These are phyloP conservation scores for Saimiri boliviensis DNA, from an alignment of 2,113 vertebrate species.

Conservation along the genomic window DNA sequence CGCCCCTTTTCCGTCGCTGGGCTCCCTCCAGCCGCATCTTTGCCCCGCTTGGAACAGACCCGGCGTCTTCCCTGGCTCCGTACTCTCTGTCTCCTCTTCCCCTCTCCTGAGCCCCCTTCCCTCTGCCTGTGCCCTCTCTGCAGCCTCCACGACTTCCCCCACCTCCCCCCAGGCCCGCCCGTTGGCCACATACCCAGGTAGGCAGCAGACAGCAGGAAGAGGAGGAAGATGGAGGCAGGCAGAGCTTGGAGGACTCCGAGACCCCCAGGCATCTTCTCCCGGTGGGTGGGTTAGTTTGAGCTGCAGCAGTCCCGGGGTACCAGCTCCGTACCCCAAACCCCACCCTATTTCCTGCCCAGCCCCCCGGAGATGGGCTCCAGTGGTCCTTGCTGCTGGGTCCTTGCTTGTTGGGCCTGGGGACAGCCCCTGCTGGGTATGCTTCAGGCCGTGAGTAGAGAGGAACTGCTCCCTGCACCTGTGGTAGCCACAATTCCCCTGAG, in stretches of 20 bases:
- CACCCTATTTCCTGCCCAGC: constrained; percentile 68
- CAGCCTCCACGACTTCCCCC: background rate
- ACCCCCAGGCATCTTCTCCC: constrained; percentile 61
- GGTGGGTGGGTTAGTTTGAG: background rate
- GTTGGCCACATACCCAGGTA: constrained; percentile 13
- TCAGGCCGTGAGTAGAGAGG: background rate
- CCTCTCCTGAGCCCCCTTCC: background rate
- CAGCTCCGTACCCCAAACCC: constrained; percentile 33
- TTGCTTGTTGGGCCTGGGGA: background rate
- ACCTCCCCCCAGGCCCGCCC: background rate
- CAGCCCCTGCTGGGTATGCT: background rate
- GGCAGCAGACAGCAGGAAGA: constrained; percentile 8
- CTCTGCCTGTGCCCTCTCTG: background rate
- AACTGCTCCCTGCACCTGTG: constrained; percentile 58
- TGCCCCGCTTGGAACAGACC: background rate
- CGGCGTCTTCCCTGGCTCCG: background rate
- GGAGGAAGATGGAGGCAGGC: background rate
- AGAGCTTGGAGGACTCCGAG: background rate
- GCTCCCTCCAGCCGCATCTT: background rate
- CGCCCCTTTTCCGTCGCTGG: fast-evolving
- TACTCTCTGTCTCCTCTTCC: no score
- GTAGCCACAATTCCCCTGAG: constrained; percentile 65
- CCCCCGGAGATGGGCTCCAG: constrained; percentile 68
- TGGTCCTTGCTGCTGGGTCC: background rate
- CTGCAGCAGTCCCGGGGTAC: background rate